phyloP scores from a whole-genome alignment of 2,888 invertebrate species.

The Allolobophora icterica region DNA sequence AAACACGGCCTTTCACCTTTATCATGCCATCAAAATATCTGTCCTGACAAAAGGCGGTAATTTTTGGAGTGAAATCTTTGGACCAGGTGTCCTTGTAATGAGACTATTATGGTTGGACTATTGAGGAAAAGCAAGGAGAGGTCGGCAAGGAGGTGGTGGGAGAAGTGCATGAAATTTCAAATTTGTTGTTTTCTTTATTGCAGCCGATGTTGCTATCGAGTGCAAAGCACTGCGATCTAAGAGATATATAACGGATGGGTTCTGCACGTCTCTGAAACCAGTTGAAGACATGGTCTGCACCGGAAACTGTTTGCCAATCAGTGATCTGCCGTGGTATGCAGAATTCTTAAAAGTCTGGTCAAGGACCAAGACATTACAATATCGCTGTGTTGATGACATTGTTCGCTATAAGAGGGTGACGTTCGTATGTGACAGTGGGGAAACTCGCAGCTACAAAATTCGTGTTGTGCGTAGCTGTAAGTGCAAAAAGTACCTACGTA shows the following conservation, averaged over 20 bases:
- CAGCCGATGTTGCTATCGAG: slow-evolving; percentile 60
- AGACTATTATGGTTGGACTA: neutral
- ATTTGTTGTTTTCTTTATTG: slow-evolving; percentile 35
- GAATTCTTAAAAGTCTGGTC: slow-evolving; percentile 61
- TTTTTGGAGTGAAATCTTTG: neutral
- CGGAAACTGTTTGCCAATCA: slow-evolving; percentile 62
- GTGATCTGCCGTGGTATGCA: slow-evolving; percentile 62
- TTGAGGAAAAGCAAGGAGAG: neutral
- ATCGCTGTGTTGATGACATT: slow-evolving; percentile 61
- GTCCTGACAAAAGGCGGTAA: neutral
- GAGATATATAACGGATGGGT: slow-evolving; percentile 63
- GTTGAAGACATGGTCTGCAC: slow-evolving; percentile 63
- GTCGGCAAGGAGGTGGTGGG: neutral
- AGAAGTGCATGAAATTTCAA: neutral
- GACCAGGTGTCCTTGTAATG: neutral
- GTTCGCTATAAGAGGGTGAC: slow-evolving; percentile 57
- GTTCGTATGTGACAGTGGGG: slow-evolving; percentile 61
- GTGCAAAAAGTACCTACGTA: slow-evolving; percentile 51
- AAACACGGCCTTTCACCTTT: neutral
- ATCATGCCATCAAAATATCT: neutral
- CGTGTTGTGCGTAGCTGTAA: slow-evolving; percentile 53
- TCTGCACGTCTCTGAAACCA: slow-evolving; percentile 60
- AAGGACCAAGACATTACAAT: slow-evolving; percentile 57
- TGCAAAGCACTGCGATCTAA: slow-evolving; percentile 63
- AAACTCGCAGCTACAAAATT: slow-evolving; percentile 57